Base-by-base conservation (phyloP, 2,113 vertebrate species). In the Suricata suricatta region DNA sequence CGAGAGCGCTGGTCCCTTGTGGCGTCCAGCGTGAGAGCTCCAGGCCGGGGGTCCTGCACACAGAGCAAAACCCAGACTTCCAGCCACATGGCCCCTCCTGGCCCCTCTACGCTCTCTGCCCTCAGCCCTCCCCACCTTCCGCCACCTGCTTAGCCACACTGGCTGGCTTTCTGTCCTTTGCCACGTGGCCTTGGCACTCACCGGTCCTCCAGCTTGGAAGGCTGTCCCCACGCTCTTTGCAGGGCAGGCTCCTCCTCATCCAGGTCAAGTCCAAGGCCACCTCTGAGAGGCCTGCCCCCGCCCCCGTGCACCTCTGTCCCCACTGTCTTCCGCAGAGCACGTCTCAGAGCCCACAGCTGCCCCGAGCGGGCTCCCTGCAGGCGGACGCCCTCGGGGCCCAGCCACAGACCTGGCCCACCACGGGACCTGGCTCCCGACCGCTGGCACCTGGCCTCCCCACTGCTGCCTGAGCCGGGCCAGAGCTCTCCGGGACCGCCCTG, bases 391-490 rank as follows among this genome's bases (percentile, higher is more conserved):
- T 25, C 52, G 16, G 33, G 63, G 1, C n/a, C 38, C 14, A 0
- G 33, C 66, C 1, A 4, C 14, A 50, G 23, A 5, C 54, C 38
- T 3, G 57, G 63, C 77, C 2, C 52, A 5, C 76, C 4, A 17
- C 0, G 19, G 3, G 27, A 25, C 31, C 7, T 38, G 1, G 3
- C 7, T 52, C 31, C 21, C 8, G 79, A 7, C 5, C 7, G 1
- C 41, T 17, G 0, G 10, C 3, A 0, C 2, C 41, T 17, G 54
- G 1, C 31, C 1, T 44, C 0, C 10, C 21, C 1, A 0, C 0
- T 21, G 23, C 60, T 0, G 47, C 44, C 1, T 9, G 15, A 23
- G 77, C 63, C n/a, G 0, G 54, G 86, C 76, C 17, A 0, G 19
- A 16, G 69, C 2, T 2, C 35, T 54, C 68, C 27, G 3, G 7